phyloP scores from a whole-genome alignment of 2,113 vertebrate genomes.

The Loxodonta africana region DNA sequence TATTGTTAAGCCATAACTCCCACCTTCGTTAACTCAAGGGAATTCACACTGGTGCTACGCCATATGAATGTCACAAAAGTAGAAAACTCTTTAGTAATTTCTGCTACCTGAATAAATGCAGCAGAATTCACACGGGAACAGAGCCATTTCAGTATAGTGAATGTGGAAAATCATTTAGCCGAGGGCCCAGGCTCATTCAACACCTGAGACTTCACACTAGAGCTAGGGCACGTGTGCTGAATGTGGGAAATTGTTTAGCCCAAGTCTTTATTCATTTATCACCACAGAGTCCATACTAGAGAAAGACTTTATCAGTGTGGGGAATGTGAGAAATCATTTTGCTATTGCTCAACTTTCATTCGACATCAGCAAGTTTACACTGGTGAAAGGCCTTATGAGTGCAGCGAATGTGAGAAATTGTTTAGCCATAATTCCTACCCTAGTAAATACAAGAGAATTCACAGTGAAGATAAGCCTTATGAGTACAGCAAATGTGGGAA shows the following conservation, averaged over 20 bases:
- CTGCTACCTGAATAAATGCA: slow-evolving; percentile 51
- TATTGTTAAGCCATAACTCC: too few species aligned
- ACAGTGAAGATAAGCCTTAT: too few species aligned
- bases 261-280: background rate
- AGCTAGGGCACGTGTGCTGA: background rate
- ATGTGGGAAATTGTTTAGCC: background rate
- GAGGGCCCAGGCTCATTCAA: background rate
- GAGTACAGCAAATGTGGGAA: background rate
- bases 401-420: too few species aligned
- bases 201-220: background rate
- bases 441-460: too few species aligned
- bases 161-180: background rate
- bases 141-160: background rate
- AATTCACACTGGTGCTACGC: slow-evolving; percentile 37
- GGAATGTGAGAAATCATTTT: background rate
- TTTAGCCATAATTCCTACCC: too few species aligned
- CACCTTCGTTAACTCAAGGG: slow-evolving; percentile 49
- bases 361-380: too few species aligned
- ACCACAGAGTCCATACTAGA: background rate
- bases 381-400: too few species aligned
- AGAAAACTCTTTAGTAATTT: slow-evolving; percentile 69
- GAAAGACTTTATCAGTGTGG: background rate
- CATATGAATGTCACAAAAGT: slow-evolving; percentile 54
- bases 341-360: too few species aligned
- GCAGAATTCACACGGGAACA: slow-evolving; percentile 67